Evolutionary conservation across 2,113 vertebrate genomes (phyloP), one percentile per base, ranked within the genome.

Genomic region (Odocoileus hemionus): DNA sequence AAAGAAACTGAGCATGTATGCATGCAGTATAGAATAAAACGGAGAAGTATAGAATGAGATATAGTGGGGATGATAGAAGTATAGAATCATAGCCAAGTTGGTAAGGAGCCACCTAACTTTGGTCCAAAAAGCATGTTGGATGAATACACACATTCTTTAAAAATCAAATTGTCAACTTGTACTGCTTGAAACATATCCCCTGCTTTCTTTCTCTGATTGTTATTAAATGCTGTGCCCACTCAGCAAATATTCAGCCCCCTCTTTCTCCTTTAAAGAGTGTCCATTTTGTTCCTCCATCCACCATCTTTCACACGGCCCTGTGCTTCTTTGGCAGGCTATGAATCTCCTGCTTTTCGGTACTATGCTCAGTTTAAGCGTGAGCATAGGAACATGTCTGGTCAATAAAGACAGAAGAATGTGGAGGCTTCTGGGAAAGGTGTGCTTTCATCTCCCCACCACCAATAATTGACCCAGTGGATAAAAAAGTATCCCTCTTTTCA

Each of bases 391-490:
- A 88, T 43, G 7, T 39, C 17, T 50, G 52, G 12, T 16, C 50
- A 61, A 47, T 45, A 47, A 76, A 57, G 30, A 58, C 1, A 10
- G 7, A n/a, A 64, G 26, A 57, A 80, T 16, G 4, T 55, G 39
- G 8, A 88, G 19, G 45, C 28, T 39, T 52, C 79, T 92, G n/a
- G 45, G 7, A 15, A 21, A 64, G 47, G 61, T 58, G 5, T 30
- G 6, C 7, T 28, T 45, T 5, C 39, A 16, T 61, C 19, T 28
- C 2, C 0, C 7, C 7, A 47, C 1, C 2, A 7, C 6, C n/a
- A 4, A 33, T 47, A 13, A 39, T 39, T 74, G 19, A 7, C 0
- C 58, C 7, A 36, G 4, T 55, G 13, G 10, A 57, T 88, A 88
- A 96, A 82, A 96, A 55, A 17, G 6, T 26, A 64, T 10, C 3